Conservation (phyloP, 2,113 vertebrate genomes). For the Equus quagga region DNA sequence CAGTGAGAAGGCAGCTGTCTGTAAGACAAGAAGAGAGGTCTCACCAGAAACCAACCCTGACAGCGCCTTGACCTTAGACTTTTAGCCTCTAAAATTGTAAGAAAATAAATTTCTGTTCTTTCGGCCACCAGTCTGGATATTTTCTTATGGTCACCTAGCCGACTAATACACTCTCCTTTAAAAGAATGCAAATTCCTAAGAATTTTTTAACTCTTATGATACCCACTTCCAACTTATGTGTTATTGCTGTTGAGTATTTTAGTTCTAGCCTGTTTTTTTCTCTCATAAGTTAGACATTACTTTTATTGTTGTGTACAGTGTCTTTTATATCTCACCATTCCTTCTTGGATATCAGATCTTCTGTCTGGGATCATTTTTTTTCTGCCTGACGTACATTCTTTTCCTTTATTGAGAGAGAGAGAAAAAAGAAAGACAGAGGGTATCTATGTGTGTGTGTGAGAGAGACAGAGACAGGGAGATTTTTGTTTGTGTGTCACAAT, state of each 20-base stretch:
- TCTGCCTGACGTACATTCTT: not conserved
- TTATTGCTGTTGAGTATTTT: not conserved
- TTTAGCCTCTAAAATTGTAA: no score
- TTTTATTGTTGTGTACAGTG: not conserved
- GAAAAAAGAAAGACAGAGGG: no score
- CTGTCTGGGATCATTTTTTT: not conserved
- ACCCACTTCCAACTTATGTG: not conserved
- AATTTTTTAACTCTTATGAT: not conserved
- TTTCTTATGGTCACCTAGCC: not conserved
- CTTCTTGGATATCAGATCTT: not conserved
- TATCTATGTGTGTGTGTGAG: no score
- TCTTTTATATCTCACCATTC: not conserved
- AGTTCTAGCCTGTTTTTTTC: not conserved
- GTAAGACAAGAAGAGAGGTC: no score
- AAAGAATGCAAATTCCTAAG: not conserved
- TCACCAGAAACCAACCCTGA: no score
- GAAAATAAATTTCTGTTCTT: no score
- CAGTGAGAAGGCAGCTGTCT: not conserved
- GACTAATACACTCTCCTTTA: not conserved
- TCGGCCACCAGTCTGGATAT: not conserved
- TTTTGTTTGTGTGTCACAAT: conserved; percentile 27
- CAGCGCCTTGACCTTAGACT: no score
- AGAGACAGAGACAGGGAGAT: not conserved
- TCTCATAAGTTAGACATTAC: not conserved
- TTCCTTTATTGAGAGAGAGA: not conserved